Percentiles rank a stretch among this genome's conserved stretches.
Conservation (phyloP, 2,113 vertebrate genomes). For the Actenoides lindsayi region DNA sequence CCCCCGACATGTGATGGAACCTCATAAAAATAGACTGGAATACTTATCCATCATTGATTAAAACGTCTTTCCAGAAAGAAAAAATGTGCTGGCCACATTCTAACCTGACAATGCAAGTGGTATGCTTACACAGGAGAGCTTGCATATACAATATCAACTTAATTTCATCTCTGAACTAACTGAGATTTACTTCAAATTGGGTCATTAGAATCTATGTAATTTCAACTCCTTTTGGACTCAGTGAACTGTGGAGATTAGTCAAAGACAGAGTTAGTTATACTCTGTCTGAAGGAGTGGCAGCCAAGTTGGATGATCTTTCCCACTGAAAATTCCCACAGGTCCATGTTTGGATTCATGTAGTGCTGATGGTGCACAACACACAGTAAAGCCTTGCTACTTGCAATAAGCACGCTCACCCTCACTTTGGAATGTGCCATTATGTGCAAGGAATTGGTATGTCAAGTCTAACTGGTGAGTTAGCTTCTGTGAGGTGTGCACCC, state of each 20-base stretch:
- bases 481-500: neutral
- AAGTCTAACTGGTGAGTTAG: neutral
- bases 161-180: neutral
- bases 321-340: neutral
- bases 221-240: neutral
- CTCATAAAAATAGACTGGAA: neutral
- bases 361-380: rapidly evolving
- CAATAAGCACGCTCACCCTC: neutral
- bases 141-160: neutral
- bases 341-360: neutral
- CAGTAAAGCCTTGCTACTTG: neutral
- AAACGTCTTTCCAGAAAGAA: neutral
- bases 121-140: neutral
- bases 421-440: neutral
- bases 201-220: neutral
- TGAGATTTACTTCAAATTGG: neutral
- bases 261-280: neutral
- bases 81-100: neutral
- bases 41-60: neutral
- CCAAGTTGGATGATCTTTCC: neutral
- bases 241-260: neutral
- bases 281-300: neutral
- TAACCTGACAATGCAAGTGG: neutral
- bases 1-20: neutral
- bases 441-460: neutral